phyloP scores from a whole-genome alignment of 2,113 vertebrate species.

The Podarcis muralis region DNA sequence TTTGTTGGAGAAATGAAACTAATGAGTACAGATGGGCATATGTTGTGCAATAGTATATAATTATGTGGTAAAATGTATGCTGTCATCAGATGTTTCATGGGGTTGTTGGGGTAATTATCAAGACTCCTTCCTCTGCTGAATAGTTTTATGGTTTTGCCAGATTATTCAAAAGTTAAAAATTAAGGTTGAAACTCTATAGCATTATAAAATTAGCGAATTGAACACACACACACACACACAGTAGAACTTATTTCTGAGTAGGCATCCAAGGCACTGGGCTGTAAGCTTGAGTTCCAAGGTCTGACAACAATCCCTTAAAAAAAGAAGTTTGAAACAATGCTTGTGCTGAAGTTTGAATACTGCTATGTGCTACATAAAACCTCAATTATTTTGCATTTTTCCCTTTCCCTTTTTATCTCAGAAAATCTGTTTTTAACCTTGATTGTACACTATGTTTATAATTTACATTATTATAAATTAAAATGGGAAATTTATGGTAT shows the following conservation, averaged over 20 bases:
- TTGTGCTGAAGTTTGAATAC: not conserved
- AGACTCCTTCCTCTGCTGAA: not conserved
- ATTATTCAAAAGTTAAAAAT: not conserved
- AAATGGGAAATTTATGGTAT: too few species aligned
- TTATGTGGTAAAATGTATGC: not conserved
- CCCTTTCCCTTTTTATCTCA: not conserved
- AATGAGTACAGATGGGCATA: too few species aligned
- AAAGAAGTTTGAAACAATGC: not conserved
- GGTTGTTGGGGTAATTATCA: constrained; percentile 21
- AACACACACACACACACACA: not conserved
- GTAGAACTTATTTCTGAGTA: not conserved
- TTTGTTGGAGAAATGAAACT: not conserved
- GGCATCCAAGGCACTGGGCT: not conserved
- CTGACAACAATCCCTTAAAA: not conserved
- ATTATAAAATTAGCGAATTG: not conserved
- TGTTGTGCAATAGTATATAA: not conserved
- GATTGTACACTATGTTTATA: too few species aligned
- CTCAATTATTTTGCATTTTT: not conserved
- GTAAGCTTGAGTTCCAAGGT: not conserved
- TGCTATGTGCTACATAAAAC: not conserved
- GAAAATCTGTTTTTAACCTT: constrained; percentile 4
- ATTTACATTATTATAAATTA: too few species aligned
- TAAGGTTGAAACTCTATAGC: not conserved
- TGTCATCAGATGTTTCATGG: not conserved
- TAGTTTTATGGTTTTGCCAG: constrained; percentile 6